Percentiles rank a stretch among this genome's conserved stretches.
Conservation (phyloP, 2,888 invertebrate genomes). For the Empis stercorea region DNA sequence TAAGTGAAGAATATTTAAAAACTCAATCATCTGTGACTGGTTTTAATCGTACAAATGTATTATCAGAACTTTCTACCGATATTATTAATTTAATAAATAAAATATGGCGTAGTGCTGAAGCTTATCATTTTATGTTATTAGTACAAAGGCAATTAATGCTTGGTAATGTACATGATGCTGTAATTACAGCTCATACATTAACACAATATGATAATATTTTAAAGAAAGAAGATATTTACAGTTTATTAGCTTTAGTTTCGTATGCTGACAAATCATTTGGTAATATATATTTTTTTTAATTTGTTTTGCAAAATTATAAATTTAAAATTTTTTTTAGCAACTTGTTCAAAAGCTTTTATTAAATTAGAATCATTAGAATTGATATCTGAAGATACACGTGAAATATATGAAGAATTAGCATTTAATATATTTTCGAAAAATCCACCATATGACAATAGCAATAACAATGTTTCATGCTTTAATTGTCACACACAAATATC, state of each 20-base stretch:
- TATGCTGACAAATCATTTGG: slow-evolving; percentile 47
- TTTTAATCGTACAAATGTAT: slow-evolving; percentile 24
- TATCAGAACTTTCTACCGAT: slow-evolving; percentile 29
- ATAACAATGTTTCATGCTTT: slow-evolving; percentile 62
- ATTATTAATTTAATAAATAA: slow-evolving; percentile 52
- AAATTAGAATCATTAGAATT: slow-evolving; percentile 65
- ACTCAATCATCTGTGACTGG: slow-evolving; percentile 17
- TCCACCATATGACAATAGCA: slow-evolving; percentile 64
- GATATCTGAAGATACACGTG: slow-evolving; percentile 24
- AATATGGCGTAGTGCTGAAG: slow-evolving; percentile 76
- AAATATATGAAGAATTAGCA: slow-evolving; percentile 70
- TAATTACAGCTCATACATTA: slow-evolving; percentile 54
- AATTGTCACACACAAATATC: slow-evolving; percentile 66
- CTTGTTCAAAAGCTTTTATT: slow-evolving; percentile 90
- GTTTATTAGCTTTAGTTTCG: slow-evolving; percentile 51
- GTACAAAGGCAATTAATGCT: slow-evolving; percentile 67
- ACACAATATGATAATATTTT: slow-evolving; percentile 70
- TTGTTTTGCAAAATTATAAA: background rate
- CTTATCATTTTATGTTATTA: slow-evolving; percentile 69
- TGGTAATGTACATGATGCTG: slow-evolving; percentile 61
- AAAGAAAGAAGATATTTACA: slow-evolving; percentile 56
- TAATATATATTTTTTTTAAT: slow-evolving; percentile 8
- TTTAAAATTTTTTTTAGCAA: slow-evolving; percentile 37
- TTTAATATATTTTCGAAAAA: slow-evolving; percentile 82
- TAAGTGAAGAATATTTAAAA: slow-evolving; percentile 58